phyloP scores from a whole-genome alignment of 2,888 invertebrate genomes.

The Andrena chrysosceles region DNA sequence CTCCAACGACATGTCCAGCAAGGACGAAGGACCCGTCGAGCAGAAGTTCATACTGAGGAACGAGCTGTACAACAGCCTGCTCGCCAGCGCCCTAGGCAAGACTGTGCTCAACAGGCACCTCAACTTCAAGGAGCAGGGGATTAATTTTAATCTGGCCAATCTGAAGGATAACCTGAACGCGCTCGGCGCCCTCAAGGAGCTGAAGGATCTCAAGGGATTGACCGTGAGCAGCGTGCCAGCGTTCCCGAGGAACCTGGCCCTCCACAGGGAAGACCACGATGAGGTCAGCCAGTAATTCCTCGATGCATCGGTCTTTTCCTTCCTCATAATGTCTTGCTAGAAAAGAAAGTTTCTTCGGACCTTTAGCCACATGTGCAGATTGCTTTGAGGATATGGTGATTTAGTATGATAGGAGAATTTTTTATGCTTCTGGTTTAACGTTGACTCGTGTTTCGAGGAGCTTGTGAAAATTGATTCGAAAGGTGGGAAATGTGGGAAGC shows the following conservation, averaged over 20 bases:
- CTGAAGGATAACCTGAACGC: conserved; percentile 82
- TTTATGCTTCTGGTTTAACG: too few relatives aligned
- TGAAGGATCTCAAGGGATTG: conserved; percentile 83
- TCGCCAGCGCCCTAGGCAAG: conserved; percentile 90
- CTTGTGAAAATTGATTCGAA: too few relatives aligned
- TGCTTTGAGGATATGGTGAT: neutral
- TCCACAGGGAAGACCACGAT: conserved; percentile 81
- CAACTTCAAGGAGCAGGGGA: conserved; percentile 80
- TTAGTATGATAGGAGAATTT: too few relatives aligned
- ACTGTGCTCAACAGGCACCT: conserved; percentile 82
- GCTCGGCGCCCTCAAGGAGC: conserved; percentile 82
- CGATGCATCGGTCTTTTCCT: neutral
- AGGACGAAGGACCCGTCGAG: conserved; percentile 77
- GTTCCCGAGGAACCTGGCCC: conserved; percentile 83
- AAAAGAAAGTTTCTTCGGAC: too few relatives aligned
- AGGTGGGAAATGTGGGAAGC: neutral
- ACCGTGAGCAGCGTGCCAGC: conserved; percentile 84
- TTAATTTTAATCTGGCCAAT: conserved; percentile 79
- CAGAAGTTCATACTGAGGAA: conserved; percentile 89
- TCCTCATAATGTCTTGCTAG: too few relatives aligned
- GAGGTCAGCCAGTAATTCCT: conserved; percentile 77
- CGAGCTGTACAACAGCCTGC: conserved; percentile 92
- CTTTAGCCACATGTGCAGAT: too few relatives aligned
- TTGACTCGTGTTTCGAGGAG: too few relatives aligned
- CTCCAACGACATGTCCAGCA: conserved; percentile 80